Base-by-base conservation (phyloP, 2,113 vertebrate genomes). In the Sclerurus mexicanus region DNA sequence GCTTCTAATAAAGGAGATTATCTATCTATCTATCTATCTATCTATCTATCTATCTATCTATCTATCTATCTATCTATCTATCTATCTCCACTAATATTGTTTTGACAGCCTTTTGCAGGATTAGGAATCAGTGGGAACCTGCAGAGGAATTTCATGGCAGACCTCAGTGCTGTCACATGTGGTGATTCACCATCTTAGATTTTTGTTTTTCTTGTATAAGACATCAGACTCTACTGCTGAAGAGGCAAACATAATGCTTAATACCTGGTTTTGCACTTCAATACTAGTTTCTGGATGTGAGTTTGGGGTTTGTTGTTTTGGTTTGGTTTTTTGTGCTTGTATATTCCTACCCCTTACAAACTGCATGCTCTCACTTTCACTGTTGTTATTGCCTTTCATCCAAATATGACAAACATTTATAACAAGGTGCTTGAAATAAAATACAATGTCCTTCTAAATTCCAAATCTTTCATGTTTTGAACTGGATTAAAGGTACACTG, bases 391-490 rank as follows among this genome's bases (percentile, higher is more conserved):
- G n/a, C 66, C 46, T 80, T 75, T 79, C 83, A 64, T 59, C 25
- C 44, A 86, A 75, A 47, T 50, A 37, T 53, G 42, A 49, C 53
- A 66, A 66, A 35, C 44, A 42, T 60, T 49, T 49, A 68, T 63
- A 62, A 53, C 31, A 69, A 55, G 22, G 31, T 75, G 62, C 76
- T 67, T 35, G 69, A 69, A 87, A 91, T 37, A 85, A 80, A 59
- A 62, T 30, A 62, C 28, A n/a, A 24, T 28, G 9, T 56, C 35
- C 40, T 78, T 53, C 66, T 52, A 62, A 60, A 63, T 85, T 53
- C 23, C 64, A 64, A 75, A 80, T 89, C 25, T 33, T 78, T 64
- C 63, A 89, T 80, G 42, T 95, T 97, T 73, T 92, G 53, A 95
- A 88, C 74, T 76, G 30, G 91, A 78, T 60, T 67, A 79, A 91